phyloP scores from a whole-genome alignment of 2,113 vertebrate species.

The Passerina amoena region DNA sequence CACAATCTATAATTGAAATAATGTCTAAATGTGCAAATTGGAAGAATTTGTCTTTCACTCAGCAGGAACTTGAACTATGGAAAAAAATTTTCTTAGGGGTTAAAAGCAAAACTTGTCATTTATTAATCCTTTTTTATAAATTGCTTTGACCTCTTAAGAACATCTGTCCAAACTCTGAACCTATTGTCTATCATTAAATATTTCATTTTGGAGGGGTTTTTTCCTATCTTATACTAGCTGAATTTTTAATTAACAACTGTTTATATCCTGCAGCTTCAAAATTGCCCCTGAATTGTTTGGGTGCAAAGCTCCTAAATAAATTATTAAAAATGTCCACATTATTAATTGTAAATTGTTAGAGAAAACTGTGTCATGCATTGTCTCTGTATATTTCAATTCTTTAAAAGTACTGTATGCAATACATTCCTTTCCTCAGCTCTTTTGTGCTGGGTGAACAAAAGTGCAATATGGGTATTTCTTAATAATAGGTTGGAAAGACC shows the following conservation, averaged over 20 bases:
- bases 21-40: neutral
- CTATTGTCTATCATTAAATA: neutral
- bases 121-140: neutral
- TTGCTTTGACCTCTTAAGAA: neutral
- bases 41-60: neutral
- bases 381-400: neutral
- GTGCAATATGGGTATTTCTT: neutral
- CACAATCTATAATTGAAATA: neutral
- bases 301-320: neutral
- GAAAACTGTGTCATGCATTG: neutral
- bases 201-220: fast-evolving
- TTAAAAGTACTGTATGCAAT: neutral
- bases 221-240: neutral
- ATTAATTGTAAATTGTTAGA: neutral
- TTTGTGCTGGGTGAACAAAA: neutral
- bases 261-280: neutral
- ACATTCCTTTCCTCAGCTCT: neutral
- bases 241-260: neutral
- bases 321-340: neutral
- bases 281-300: neutral
- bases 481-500: neutral
- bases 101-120: neutral
- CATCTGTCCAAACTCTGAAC: neutral
- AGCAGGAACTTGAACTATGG: neutral
- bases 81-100: neutral